Conservation (phyloP, 2,888 invertebrate genomes). For the Clanis bilineata region DNA sequence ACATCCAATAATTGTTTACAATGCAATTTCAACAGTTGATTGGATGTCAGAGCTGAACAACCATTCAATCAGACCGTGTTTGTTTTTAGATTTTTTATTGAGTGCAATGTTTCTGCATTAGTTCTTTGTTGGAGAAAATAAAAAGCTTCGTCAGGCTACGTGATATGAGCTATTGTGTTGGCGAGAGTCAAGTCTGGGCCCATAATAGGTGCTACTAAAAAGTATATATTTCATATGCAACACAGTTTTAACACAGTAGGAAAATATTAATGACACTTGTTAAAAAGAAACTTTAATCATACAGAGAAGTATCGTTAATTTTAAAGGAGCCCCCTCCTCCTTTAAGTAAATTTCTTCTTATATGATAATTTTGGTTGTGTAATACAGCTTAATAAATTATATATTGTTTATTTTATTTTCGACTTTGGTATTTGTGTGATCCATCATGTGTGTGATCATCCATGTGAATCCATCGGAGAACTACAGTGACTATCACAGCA, state of each 20-base stretch:
- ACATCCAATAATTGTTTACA: slow-evolving; percentile 9
- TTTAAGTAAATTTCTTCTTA: no score
- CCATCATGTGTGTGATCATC: no score
- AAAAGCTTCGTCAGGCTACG: slow-evolving; percentile 1
- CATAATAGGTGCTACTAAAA: background rate
- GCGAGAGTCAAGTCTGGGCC: background rate
- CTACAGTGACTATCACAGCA: no score
- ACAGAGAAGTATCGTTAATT: no score
- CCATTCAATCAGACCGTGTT: slow-evolving; percentile 3
- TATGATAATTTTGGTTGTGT: no score
- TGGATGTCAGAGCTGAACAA: slow-evolving; percentile 7
- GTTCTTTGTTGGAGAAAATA: slow-evolving; percentile 7
- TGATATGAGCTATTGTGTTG: slow-evolving; percentile 8
- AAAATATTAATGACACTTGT: no score
- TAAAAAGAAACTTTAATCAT: no score
- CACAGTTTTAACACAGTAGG: background rate
- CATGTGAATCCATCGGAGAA: no score
- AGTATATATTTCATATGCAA: background rate
- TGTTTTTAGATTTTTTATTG: slow-evolving; percentile 8
- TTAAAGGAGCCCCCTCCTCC: no score
- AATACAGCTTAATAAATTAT: no score
- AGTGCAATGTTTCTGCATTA: slow-evolving; percentile 8
- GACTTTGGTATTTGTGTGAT: no score
- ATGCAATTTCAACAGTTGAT: slow-evolving; percentile 6
- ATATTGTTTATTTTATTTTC: no score